phyloP scores from a whole-genome alignment of 2,113 vertebrate species.

The Oostethus manadensis region DNA sequence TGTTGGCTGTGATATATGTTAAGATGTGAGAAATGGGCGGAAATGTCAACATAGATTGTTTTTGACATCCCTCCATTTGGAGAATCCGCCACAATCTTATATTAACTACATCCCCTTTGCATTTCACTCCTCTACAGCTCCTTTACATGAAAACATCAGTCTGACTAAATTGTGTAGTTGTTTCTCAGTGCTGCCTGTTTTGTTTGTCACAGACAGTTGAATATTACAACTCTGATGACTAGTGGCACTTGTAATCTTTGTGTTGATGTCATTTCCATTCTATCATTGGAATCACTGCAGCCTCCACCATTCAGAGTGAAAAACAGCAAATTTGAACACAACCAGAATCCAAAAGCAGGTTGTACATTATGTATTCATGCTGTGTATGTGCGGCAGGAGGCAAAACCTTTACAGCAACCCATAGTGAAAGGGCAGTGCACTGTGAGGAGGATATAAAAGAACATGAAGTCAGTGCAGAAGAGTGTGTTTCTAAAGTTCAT shows the following conservation, averaged over 20 bases:
- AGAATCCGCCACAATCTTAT: constrained; percentile 35
- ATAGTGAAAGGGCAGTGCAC: constrained; percentile 49
- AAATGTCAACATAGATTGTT: constrained; percentile 53
- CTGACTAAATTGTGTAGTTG: not conserved
- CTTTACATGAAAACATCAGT: not conserved
- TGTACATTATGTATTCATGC: constrained; percentile 48
- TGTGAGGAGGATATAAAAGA: constrained; percentile 39
- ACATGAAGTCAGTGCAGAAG: constrained; percentile 25
- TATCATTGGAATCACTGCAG: constrained; percentile 16
- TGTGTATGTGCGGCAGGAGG: constrained; percentile 29
- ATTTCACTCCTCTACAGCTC: constrained; percentile 13
- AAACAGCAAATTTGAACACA: constrained; percentile 26
- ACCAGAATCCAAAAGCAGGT: constrained; percentile 25
- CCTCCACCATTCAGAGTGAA: constrained; percentile 4
- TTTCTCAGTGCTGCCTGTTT: constrained; percentile 18
- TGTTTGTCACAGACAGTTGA: constrained; percentile 16
- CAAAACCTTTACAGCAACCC: constrained; percentile 48
- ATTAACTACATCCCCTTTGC: constrained; percentile 19
- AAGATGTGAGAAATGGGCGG: constrained; percentile 35
- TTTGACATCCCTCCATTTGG: constrained; percentile 33
- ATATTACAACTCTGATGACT: constrained; percentile 30
- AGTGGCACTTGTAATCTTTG: constrained; percentile 24
- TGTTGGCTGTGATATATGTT: constrained; percentile 53
- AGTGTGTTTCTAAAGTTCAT: constrained; percentile 47
- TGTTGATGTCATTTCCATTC: constrained; percentile 21